These are phyloP conservation scores for Steinernema feltiae DNA, from an alignment of 1,140 invertebrate genomes.

Conservation along the genomic window DNA sequence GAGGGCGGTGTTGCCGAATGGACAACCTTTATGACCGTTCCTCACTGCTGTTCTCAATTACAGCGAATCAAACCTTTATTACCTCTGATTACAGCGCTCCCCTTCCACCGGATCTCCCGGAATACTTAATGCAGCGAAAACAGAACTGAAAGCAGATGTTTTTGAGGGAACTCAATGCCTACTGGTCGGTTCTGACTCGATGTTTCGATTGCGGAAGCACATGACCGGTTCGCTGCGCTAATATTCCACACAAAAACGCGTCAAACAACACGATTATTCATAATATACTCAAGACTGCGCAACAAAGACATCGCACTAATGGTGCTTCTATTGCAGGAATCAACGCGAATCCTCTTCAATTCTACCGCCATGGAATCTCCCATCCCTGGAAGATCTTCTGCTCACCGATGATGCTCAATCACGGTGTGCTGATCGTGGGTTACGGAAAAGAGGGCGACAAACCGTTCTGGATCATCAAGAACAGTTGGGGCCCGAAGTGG, in stretches of 20 bases:
- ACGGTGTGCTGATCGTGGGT: conserved; percentile 81
- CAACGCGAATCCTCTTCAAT: conserved; percentile 96
- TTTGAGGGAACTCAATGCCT: no score
- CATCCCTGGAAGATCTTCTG: conserved; percentile 86
- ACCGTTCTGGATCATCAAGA: conserved; percentile 87
- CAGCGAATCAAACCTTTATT: neutral
- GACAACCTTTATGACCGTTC: neutral
- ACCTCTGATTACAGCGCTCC: neutral
- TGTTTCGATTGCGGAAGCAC: no score
- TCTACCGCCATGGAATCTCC: conserved; percentile 91
- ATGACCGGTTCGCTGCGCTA: no score
- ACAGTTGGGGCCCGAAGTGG: conserved; percentile 73
- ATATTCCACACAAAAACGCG: no score
- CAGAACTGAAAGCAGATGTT: neutral
- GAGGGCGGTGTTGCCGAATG: neutral
- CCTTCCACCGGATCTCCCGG: no score
- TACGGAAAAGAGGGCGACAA: conserved; percentile 74
- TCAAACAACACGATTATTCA: no score
- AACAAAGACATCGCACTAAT: no score
- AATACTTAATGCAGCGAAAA: neutral
- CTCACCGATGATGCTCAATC: conserved; percentile 65
- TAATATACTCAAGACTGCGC: no score
- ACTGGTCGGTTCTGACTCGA: no score
- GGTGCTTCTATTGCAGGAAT: conserved; percentile 63
- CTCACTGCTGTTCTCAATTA: neutral